Percentiles rank a stretch among this genome's conserved stretches.
phyloP scores from a whole-genome alignment of 2,888 invertebrate species.

The Diachrysia chrysitis region DNA sequence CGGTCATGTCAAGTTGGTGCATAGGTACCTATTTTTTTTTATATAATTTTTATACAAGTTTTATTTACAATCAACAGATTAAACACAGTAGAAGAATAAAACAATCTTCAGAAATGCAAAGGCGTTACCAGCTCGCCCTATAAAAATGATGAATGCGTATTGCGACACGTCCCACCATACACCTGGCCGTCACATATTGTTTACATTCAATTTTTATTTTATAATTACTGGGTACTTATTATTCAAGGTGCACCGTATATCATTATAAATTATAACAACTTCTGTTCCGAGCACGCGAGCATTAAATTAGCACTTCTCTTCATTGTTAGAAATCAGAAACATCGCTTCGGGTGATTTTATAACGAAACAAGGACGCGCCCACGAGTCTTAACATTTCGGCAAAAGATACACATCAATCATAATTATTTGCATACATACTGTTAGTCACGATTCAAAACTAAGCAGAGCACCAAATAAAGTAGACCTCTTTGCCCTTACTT shows the following conservation, averaged over 20 bases:
- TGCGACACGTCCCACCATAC: conserved; percentile 22
- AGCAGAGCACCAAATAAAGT: conserved; percentile 51
- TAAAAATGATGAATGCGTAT: conserved; percentile 13
- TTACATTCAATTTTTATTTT: conserved; percentile 51
- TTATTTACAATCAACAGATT: too few species aligned
- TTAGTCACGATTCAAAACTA: conserved; percentile 71
- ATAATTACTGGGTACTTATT: conserved; percentile 52
- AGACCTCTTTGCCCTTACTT: conserved; percentile 53
- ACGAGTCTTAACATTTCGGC: conserved; percentile 71
- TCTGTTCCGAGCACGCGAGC: conserved; percentile 55
- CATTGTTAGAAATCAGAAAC: conserved; percentile 59
- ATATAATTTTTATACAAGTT: too few species aligned
- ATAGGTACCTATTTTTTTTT: too few species aligned
- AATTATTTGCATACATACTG: conserved; percentile 75
- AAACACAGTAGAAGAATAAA: neutral
- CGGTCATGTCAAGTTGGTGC: too few species aligned
- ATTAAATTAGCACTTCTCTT: conserved; percentile 57
- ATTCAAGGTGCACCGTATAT: conserved; percentile 53
- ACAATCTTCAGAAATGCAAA: neutral
- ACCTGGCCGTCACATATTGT: conserved; percentile 20
- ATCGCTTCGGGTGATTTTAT: conserved; percentile 60
- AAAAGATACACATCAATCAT: conserved; percentile 79
- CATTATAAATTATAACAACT: conserved; percentile 62
- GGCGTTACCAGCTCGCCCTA: neutral
- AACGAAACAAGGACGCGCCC: conserved; percentile 66